phyloP scores from a whole-genome alignment of 2,797 vertebrate species.

The Anguilla pacifica region DNA sequence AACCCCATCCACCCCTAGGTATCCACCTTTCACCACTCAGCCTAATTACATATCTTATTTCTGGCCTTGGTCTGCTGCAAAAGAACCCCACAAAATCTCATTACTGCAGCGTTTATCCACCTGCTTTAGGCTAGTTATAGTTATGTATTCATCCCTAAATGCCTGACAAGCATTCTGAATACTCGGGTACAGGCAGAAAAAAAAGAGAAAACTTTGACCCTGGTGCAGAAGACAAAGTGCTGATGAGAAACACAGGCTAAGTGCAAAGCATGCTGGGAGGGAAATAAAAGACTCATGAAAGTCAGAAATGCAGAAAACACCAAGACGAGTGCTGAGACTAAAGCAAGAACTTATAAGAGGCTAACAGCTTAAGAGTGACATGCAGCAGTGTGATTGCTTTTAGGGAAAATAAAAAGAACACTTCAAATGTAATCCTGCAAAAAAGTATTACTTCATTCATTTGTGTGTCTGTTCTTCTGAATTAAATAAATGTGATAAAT shows the following conservation, averaged over 20 bases:
- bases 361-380: neutral
- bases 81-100: slow-evolving; percentile 6
- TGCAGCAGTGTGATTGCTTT: neutral
- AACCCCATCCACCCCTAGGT: neutral
- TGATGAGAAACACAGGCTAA: neutral
- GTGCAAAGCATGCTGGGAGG: neutral
- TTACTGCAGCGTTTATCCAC: neutral
- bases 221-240: neutral
- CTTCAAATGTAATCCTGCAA: neutral
- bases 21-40: neutral
- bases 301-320: neutral
- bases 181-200: neutral
- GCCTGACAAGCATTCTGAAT: neutral
- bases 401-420: neutral
- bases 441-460: neutral
- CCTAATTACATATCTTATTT: neutral
- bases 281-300: neutral
- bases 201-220: neutral
- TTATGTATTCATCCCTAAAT: neutral
- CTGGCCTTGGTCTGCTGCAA: neutral
- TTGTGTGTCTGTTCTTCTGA: neutral
- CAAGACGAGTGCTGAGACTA: neutral
- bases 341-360: neutral
- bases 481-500: neutral
- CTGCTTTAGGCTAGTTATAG: neutral